Conservation (phyloP, 2,113 vertebrate species). For the Stictonetta naevosa region DNA sequence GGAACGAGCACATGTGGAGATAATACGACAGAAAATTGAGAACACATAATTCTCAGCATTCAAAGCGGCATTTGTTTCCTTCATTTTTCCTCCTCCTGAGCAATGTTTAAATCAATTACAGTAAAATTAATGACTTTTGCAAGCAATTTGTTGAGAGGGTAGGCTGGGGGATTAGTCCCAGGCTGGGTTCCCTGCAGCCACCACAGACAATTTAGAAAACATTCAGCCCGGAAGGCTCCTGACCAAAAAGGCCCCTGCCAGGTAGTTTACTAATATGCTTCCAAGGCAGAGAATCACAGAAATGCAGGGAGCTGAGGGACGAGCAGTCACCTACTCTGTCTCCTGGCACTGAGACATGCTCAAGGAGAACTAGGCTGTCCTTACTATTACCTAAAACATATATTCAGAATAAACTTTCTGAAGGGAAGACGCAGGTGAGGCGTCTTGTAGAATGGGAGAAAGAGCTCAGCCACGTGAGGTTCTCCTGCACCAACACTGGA, state of each 20-base stretch:
- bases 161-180: conserved; percentile 21
- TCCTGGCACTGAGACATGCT: not conserved
- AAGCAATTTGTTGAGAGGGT: conserved; percentile 9
- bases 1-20: not conserved
- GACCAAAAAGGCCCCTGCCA: not conserved
- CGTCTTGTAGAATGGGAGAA: not conserved
- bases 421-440: not conserved
- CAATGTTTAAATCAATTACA: conserved; percentile 38
- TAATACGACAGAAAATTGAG: not conserved
- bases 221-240: not conserved
- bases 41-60: not conserved
- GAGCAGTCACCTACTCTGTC: not conserved
- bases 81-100: conserved; percentile 13
- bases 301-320: not conserved
- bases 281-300: not conserved
- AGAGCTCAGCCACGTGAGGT: not conserved
- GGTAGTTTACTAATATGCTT: not conserved
- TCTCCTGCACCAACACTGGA: fast-evolving
- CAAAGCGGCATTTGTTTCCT: not conserved
- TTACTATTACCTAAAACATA: not conserved
- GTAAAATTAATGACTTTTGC: conserved; percentile 46
- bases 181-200: not conserved
- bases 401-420: not conserved
- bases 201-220: conserved; percentile 6
- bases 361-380: not conserved